Conservation (phyloP, 2,113 vertebrate species). For the Shinisaurus crocodilurus region DNA sequence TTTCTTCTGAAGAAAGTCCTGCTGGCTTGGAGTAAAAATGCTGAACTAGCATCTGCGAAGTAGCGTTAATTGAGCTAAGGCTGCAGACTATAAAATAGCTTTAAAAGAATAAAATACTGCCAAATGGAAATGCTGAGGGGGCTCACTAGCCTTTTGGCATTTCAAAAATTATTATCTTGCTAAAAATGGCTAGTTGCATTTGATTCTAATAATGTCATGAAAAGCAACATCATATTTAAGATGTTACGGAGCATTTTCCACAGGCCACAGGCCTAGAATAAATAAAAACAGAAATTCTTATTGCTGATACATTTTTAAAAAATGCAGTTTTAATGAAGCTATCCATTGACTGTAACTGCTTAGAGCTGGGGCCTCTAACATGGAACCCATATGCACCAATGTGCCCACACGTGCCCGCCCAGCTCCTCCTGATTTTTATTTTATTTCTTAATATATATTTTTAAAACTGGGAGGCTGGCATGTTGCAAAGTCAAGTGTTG, state of each 20-base stretch:
- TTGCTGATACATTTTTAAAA: conserved; percentile 37
- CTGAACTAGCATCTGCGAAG: conserved; percentile 76
- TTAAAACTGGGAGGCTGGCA: no score
- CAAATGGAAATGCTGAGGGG: conserved; percentile 68
- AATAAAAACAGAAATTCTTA: conserved; percentile 48
- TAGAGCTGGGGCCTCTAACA: no score
- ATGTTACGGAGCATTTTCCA: conserved; percentile 48
- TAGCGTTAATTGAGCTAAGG: conserved; percentile 72
- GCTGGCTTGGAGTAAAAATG: conserved; percentile 68
- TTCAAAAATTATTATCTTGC: conserved; percentile 62
- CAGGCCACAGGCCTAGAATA: not conserved
- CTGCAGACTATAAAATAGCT: conserved; percentile 69
- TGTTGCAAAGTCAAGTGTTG: no score
- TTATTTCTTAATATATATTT: no score
- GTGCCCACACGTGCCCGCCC: no score
- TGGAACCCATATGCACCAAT: no score
- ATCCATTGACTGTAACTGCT: not conserved
- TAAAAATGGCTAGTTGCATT: conserved; percentile 55
- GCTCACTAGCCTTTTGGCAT: conserved; percentile 67
- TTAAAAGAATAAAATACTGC: conserved; percentile 72
- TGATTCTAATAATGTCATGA: conserved; percentile 65
- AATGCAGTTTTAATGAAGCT: not conserved
- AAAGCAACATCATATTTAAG: conserved; percentile 37
- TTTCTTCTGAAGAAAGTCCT: conserved; percentile 72
- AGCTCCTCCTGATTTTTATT: no score